Base-by-base conservation (phyloP, 2,113 vertebrate species). In the Hippocampus mohnikei region DNA sequence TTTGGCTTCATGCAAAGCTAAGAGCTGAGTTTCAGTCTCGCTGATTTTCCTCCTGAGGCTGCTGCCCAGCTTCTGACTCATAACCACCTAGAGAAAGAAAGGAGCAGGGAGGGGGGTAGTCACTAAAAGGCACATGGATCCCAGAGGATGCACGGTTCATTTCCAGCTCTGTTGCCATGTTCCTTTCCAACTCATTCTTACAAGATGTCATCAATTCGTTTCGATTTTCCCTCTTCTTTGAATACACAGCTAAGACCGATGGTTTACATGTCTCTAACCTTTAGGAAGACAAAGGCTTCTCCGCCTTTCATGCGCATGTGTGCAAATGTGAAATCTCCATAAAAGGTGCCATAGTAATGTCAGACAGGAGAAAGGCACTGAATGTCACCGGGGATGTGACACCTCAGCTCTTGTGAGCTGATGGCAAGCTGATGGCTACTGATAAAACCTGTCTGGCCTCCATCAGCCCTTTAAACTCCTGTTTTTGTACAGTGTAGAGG, bases 1-100 rank as follows among this genome's bases (percentile, higher is more conserved):
- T 88, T 95, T 96, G 82, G 94, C 95, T 88, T 98, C 95, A 9
- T 95, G 93, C 76, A 97, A 87, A 1, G 89, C 82, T 68, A 94
- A 89, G 56, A 96, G 93, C 21, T 94, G 95, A 21, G 90, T 92
- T 77, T 97, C 95, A 52, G 94, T 94, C 80, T 95, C 93, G 11
- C 85, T 92, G 71, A 94, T 91, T 90, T 93, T 94, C 84, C 88
- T 93, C 79, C 94, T 91, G 76, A 96, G 87, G 84, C 92, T 90
- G 76, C 88, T 93, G 85, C 94, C 92, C 79, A 97, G 87, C 55
- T 92, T 94, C 90, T 96, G 94, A 80, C 88, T 93, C 10, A 91
- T 88, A 74, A 94, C 93, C 87, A 95, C 92, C 95, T 97, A 90
- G 78, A 90, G 79, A 69, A 61, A 81, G 86, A 73, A 77, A 62